A percentile compares a stretch with the other conserved stretches of the same genome.
Evolutionary conservation across 2,888 invertebrate genomes (phyloP).

Genomic region (Suillia variegata): DNA sequence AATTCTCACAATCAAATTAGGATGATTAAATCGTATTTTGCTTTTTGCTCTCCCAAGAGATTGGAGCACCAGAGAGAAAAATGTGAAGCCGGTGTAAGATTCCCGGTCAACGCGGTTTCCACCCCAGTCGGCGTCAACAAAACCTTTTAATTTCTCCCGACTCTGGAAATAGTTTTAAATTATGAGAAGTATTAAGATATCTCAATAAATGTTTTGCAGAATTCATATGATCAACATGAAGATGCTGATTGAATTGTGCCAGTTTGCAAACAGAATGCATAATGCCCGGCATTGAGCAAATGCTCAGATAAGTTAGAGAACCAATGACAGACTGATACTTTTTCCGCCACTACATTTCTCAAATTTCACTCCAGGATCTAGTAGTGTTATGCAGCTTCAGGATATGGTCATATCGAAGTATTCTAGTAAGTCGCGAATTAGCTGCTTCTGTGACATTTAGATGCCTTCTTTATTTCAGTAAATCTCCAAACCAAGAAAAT

Average conservation of each 20-base stretch:
- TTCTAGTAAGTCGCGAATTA: conserved; percentile 14
- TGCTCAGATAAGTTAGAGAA: conserved; percentile 22
- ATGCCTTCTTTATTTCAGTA: conserved; percentile 14
- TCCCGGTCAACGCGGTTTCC: conserved; percentile 19
- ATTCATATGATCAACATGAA: conserved; percentile 24
- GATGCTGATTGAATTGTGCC: conserved; percentile 27
- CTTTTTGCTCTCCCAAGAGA: conserved; percentile 21
- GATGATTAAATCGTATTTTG: conserved; percentile 12
- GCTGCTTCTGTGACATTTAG: conserved; percentile 13
- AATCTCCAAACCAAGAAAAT: conserved; percentile 24
- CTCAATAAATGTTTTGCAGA: conserved; percentile 25
- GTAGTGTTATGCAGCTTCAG: conserved; percentile 16
- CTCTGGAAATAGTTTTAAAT: too few relatives aligned
- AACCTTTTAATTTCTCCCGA: conserved; percentile 16
- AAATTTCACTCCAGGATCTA: conserved; percentile 11
- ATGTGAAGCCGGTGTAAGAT: conserved; percentile 24
- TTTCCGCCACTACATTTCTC: conserved; percentile 9
- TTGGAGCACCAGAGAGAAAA: conserved; percentile 8
- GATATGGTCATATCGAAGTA: conserved; percentile 21
- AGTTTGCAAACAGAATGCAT: conserved; percentile 25
- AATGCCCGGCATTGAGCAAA: conserved; percentile 26
- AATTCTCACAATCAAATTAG: too few relatives aligned
- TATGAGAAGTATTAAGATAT: conserved; percentile 24
- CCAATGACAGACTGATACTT: conserved; percentile 23
- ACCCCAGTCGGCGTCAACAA: conserved; percentile 31